Percentiles rank a stretch among this genome's conserved stretches.
phyloP scores from a whole-genome alignment of 92 coral and sea anemone genomes.

The Porites divaricata region DNA sequence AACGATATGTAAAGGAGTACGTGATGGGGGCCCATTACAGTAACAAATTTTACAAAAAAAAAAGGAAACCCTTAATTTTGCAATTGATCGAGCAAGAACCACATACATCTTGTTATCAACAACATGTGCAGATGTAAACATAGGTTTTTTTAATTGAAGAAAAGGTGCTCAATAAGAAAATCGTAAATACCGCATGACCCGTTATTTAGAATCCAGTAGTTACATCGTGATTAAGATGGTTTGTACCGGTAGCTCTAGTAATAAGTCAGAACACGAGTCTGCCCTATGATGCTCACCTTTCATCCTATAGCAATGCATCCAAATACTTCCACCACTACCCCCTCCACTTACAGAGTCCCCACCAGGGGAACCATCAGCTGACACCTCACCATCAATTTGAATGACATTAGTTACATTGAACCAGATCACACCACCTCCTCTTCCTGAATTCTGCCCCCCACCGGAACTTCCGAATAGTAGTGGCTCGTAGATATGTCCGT shows the following conservation, averaged over 20 bases:
- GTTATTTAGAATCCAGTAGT: not conserved
- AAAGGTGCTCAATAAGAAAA: no score
- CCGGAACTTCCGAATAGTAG: conserved; percentile 93
- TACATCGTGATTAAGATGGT: not conserved
- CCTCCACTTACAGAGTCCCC: conserved; percentile 80
- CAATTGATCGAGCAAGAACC: no score
- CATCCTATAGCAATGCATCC: conserved; percentile 89
- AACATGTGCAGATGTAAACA: no score
- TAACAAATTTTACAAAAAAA: no score
- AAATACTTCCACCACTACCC: conserved; percentile 98
- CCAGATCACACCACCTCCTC: conserved; percentile 98
- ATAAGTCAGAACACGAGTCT: not conserved
- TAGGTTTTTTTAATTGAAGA: no score
- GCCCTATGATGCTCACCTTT: conserved; percentile 27
- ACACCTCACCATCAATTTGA: conserved; percentile 89
- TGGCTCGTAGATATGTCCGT: conserved; percentile 96
- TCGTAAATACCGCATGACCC: not conserved
- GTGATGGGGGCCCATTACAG: no score
- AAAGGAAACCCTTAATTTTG: no score
- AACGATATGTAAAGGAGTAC: no score
- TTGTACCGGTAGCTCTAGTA: not conserved
- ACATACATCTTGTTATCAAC: no score
- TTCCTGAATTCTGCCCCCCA: conserved; percentile 87
- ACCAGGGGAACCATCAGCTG: conserved; percentile 79
- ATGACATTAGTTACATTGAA: conserved; percentile 89